A percentile compares a stretch with the other conserved stretches of the same genome.
Evolutionary conservation across 1,140 invertebrate genomes (phyloP).

Genomic region (Planococcus citri): DNA sequence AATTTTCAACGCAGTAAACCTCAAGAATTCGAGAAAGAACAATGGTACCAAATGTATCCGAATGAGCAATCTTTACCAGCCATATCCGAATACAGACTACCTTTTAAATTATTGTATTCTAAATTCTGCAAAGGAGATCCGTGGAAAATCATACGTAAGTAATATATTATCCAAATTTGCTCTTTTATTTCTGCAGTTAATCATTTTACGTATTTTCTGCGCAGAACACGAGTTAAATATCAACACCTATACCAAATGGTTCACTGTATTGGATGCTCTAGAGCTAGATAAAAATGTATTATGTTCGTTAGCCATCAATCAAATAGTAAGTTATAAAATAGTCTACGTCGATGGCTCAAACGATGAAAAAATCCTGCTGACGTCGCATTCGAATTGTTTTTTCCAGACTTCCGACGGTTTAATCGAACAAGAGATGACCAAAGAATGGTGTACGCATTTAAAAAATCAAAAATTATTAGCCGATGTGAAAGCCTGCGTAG

Average conservation of each 20-base stretch:
- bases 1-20: slow-evolving; percentile 28
- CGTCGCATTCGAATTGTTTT: no score
- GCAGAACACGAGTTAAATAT: slow-evolving; percentile 35
- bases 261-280: slow-evolving; percentile 33
- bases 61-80: slow-evolving; percentile 32
- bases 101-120: slow-evolving; percentile 28
- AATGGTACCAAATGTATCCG: slow-evolving; percentile 33
- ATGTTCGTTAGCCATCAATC: slow-evolving; percentile 35
- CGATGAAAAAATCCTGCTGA: no score
- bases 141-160: slow-evolving; percentile 24
- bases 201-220: slow-evolving; percentile 11
- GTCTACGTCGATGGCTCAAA: no score
- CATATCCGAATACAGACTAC: slow-evolving; percentile 36
- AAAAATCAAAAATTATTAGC: slow-evolving; percentile 32
- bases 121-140: slow-evolving; percentile 20
- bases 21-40: slow-evolving; percentile 32
- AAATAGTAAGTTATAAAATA: slow-evolving; percentile 27
- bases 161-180: no score
- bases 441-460: slow-evolving; percentile 27
- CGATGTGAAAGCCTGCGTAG: slow-evolving; percentile 35
- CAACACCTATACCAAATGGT: slow-evolving; percentile 36
- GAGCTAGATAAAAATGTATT: slow-evolving; percentile 34
- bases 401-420: slow-evolving; percentile 20
- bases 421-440: slow-evolving; percentile 12
- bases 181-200: no score